These are phyloP conservation scores for Trissolcus japonicus DNA, from an alignment of 2,888 invertebrate species.

Conservation along the genomic window DNA sequence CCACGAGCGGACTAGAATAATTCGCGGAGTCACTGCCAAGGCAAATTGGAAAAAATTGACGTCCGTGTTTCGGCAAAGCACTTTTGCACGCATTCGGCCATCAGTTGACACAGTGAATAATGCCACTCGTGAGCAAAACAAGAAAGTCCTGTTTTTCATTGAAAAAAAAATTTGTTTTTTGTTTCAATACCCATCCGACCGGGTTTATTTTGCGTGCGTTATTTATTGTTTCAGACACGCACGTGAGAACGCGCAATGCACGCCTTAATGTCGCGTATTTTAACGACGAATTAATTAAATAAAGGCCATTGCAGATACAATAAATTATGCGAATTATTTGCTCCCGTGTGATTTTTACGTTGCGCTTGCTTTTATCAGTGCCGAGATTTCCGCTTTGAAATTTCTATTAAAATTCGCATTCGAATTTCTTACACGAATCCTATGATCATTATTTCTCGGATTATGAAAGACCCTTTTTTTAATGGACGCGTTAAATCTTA, in stretches of 20 bases:
- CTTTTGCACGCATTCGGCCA: not conserved
- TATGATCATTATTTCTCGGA: too few relatives aligned
- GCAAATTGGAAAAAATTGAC: conserved; percentile 58
- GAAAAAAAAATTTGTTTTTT: conserved; percentile 33
- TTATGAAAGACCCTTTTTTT: too few relatives aligned
- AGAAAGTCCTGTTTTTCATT: conserved; percentile 49
- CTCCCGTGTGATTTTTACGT: conserved; percentile 8
- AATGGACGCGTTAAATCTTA: too few relatives aligned
- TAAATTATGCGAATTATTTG: conserved; percentile 34
- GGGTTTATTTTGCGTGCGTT: conserved; percentile 26
- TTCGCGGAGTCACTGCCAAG: conserved; percentile 65
- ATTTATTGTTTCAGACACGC: conserved; percentile 32
- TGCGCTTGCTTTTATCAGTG: conserved; percentile 4
- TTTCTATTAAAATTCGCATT: too few relatives aligned
- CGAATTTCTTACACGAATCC: too few relatives aligned
- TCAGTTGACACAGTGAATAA: too few relatives aligned
- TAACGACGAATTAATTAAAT: conserved; percentile 45
- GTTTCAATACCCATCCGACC: not conserved
- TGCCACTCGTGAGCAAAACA: conserved; percentile 12
- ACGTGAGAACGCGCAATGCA: conserved; percentile 31
- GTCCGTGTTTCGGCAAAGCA: conserved; percentile 28
- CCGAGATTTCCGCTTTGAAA: too few relatives aligned
- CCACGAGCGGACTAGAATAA: conserved; percentile 62
- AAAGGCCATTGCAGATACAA: conserved; percentile 19
- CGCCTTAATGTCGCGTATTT: conserved; percentile 31